Base-by-base conservation (phyloP, 2,888 invertebrate genomes). In the Spisula solida region DNA sequence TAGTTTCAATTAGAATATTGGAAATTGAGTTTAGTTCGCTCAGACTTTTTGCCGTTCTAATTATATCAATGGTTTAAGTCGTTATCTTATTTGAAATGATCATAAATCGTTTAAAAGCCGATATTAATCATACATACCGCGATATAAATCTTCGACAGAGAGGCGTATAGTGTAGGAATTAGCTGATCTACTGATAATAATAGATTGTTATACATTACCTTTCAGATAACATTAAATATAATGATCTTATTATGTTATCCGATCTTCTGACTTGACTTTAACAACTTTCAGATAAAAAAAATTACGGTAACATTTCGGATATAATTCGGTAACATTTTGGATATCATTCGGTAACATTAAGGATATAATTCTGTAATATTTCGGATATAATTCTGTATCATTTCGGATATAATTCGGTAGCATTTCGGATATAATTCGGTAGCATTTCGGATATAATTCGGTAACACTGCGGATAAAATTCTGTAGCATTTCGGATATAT, bases 51-150 rank as follows among this genome's bases (percentile, higher is more conserved):
- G 60, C 60, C 25, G 10, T 25, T 66, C 60, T 25, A 66, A 66
- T 20, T 66, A 25, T n/a, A 0, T 25, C 12, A 12, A 66, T 66
- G n/a, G 25, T 66, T 25, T 25, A n/a, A 66, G n/a, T 25, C 60
- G 25, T 66, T 66, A 66, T 66, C 25, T 66, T 25, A 66, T 66
- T 66, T 25, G 25, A 66, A n/a, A n/a, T 66, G 60, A 66, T 66
- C 60, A 10, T 25, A 25, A 25, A 25, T 66, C n/a, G 60, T 66
- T 66, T 25, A 66, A 25, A 66, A 25, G 60, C 25, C 60, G 60
- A 6, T 0, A 66, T 66, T 66, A 66, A 25, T 66, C 20, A 66
- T 66, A 66, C n/a, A 66, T 25, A 66, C 25, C n/a, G 4, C 1
- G 60, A 66, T 66, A 25, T 66, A 25, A 66, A 66, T 66, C 60